Percentiles rank a stretch among this genome's conserved stretches.
Evolutionary conservation across 2,888 invertebrate genomes (phyloP).

Genomic region (Mesorhabditis spiculigera): DNA sequence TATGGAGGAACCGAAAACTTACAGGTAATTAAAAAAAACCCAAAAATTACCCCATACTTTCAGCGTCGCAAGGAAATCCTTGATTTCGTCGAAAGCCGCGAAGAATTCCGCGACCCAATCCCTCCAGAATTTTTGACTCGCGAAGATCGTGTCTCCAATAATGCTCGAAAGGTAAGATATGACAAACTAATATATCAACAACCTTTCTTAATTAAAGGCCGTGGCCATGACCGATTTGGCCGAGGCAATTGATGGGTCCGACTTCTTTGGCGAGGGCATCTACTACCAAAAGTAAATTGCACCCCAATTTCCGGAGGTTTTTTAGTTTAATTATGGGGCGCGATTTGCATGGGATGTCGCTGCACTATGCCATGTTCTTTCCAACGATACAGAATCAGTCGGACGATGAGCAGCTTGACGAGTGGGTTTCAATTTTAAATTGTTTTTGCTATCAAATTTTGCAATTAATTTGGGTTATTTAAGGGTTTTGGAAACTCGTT

Average conservation of each 20-base stretch:
- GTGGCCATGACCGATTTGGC: conserved; percentile 50
- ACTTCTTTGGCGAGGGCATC: conserved; percentile 56
- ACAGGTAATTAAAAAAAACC: conserved; percentile 15
- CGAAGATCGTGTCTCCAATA: conserved; percentile 58
- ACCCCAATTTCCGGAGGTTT: conserved; percentile 1
- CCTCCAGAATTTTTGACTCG: conserved; percentile 57
- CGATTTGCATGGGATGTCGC: conserved; percentile 67
- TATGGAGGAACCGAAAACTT: conserved; percentile 43
- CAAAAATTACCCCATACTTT: neutral
- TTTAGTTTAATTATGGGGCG: conserved; percentile 48
- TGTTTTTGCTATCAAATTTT: conserved; percentile 56
- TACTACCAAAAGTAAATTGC: conserved; percentile 42
- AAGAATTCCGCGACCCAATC: conserved; percentile 53
- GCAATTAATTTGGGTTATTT: too few species aligned
- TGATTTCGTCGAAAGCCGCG: conserved; percentile 53
- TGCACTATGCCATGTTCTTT: conserved; percentile 90
- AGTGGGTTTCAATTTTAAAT: conserved; percentile 67
- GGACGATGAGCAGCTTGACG: conserved; percentile 79
- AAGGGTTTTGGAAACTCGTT: too few species aligned
- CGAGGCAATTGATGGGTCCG: conserved; percentile 50
- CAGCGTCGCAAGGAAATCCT: conserved; percentile 49
- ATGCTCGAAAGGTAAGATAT: conserved; percentile 50
- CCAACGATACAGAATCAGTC: conserved; percentile 81
- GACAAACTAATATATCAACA: conserved; percentile 1
- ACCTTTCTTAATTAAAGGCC: conserved; percentile 12